Evolutionary conservation across 1,140 invertebrate genomes (phyloP).

Genomic region (Drosophila chauvacae): DNA sequence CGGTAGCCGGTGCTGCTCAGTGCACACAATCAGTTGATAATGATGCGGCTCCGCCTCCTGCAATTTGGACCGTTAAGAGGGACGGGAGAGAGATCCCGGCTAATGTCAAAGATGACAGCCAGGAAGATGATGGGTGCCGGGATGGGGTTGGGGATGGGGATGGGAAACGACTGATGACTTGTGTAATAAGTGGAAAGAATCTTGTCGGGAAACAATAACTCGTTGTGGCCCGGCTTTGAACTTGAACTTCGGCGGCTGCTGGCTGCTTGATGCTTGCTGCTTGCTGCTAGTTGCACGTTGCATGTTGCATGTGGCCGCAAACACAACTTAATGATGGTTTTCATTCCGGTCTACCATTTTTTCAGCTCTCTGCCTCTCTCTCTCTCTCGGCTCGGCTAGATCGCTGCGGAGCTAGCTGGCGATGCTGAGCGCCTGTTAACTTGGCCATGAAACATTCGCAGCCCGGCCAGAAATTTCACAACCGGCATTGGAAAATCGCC

Average conservation of each 20-base stretch:
- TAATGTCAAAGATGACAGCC: slow-evolving; percentile 81
- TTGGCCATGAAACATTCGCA: slow-evolving; percentile 81
- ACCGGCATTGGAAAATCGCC: slow-evolving; percentile 70
- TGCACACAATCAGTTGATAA: slow-evolving; percentile 68
- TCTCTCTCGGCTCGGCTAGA: slow-evolving; percentile 47
- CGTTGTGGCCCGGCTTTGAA: slow-evolving; percentile 67
- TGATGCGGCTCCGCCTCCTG: slow-evolving; percentile 73
- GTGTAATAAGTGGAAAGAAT: slow-evolving; percentile 83
- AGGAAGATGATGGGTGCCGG: slow-evolving; percentile 45
- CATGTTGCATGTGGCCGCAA: slow-evolving; percentile 68
- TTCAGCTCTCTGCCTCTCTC: slow-evolving; percentile 3
- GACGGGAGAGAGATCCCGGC: slow-evolving; percentile 43
- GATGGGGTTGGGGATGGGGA: slow-evolving; percentile 31
- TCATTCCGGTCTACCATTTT: slow-evolving; percentile 53
- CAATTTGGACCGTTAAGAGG: slow-evolving; percentile 60
- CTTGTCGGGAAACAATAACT: slow-evolving; percentile 82
- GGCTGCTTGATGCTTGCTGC: not conserved
- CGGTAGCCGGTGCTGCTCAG: slow-evolving; percentile 56
- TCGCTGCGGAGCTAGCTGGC: slow-evolving; percentile 41
- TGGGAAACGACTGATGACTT: slow-evolving; percentile 72
- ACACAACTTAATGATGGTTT: slow-evolving; percentile 69
- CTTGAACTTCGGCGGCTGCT: slow-evolving; percentile 62
- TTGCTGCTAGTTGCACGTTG: slow-evolving; percentile 57
- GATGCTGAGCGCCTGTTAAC: slow-evolving; percentile 75
- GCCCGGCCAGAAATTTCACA: slow-evolving; percentile 71